These are phyloP conservation scores for Caenorhabditis tropicalis DNA, from an alignment of 1,140 invertebrate species.

Conservation along the genomic window DNA sequence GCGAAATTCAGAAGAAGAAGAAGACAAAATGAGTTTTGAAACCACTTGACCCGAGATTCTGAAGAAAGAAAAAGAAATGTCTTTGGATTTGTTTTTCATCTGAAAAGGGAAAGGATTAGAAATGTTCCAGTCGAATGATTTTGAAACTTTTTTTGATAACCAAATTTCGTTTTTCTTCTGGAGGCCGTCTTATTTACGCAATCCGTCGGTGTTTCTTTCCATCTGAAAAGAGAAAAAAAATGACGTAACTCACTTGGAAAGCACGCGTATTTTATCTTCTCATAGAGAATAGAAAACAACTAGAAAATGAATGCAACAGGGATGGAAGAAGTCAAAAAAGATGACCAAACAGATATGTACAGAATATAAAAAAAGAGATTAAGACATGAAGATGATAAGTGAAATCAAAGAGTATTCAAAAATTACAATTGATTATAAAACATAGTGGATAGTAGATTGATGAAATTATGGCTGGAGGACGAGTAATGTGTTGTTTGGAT, in stretches of 20 bases:
- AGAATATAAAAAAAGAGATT: background rate
- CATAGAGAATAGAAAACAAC: too few species aligned
- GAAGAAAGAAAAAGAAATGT: background rate
- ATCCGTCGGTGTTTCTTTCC: background rate
- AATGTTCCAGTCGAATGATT: background rate
- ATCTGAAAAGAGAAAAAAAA: background rate
- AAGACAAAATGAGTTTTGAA: background rate
- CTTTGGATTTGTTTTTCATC: too few species aligned
- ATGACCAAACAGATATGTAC: too few species aligned
- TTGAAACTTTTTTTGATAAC: background rate
- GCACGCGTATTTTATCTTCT: background rate
- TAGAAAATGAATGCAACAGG: background rate
- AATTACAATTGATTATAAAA: background rate
- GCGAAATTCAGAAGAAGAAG: background rate
- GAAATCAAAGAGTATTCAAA: background rate
- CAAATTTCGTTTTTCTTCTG: background rate
- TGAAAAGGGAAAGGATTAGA: background rate
- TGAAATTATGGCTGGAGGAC: conserved; percentile 16
- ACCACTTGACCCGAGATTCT: conserved; percentile 1
- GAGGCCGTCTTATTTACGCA: background rate
- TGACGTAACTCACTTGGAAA: background rate
- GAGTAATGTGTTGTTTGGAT: conserved; percentile 2
- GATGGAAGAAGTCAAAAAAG: background rate
- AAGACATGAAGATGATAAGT: background rate
- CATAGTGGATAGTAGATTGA: background rate